Percentiles rank a stretch among this genome's conserved stretches.
Evolutionary conservation across 2,888 invertebrate genomes (phyloP).

Genomic region (Tuberolachnus salignus): DNA sequence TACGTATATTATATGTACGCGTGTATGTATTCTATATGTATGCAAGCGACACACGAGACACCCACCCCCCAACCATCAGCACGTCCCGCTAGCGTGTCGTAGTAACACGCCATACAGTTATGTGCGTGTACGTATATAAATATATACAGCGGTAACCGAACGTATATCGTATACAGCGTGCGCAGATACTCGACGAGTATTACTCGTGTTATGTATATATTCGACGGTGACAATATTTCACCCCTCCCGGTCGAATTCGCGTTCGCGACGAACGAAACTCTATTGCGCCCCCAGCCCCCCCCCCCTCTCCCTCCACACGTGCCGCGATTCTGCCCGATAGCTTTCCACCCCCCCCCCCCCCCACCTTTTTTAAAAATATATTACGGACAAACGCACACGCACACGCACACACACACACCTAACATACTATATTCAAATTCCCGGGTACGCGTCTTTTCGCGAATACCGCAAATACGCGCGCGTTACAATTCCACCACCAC

Average conservation of each 20-base stretch:
- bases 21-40: background rate
- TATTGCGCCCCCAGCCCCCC: background rate
- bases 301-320: background rate
- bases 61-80: conserved; percentile 1
- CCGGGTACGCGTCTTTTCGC: conserved; percentile 2
- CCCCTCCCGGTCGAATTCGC: conserved; percentile 33
- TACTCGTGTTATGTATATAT: background rate
- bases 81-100: background rate
- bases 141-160: background rate
- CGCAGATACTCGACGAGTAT: too few species aligned
- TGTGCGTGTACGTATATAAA: background rate
- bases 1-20: background rate
- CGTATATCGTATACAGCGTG: too few species aligned
- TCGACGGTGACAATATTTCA: conserved; percentile 28
- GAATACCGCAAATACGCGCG: background rate
- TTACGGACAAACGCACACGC: conserved; percentile 1
- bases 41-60: background rate
- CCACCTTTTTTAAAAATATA: background rate
- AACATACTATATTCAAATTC: conserved; percentile 19
- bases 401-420: too few species aligned
- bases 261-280: conserved; percentile 4
- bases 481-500: background rate
- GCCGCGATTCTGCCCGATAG: too few species aligned
- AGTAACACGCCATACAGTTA: background rate
- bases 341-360: background rate